phyloP scores from a whole-genome alignment of 2,797 vertebrate species.

The Gallinago nigripennis region DNA sequence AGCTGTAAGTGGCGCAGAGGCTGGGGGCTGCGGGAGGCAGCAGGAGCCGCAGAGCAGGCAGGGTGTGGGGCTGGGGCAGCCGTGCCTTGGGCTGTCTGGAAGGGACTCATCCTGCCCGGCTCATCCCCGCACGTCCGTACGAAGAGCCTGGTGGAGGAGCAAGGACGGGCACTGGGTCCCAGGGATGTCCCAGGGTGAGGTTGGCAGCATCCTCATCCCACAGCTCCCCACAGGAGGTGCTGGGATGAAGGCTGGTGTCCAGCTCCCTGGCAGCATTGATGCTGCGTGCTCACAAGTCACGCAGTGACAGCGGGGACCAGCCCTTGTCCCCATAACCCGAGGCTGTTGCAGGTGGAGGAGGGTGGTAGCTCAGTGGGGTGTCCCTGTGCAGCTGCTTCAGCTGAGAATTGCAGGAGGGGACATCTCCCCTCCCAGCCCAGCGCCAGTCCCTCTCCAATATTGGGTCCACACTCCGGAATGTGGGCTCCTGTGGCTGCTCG shows the following conservation, averaged over 20 bases:
- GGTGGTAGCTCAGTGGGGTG: fast-evolving
- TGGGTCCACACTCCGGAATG: fast-evolving
- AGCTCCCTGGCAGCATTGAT: fast-evolving
- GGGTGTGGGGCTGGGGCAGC: background rate
- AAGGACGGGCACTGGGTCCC: background rate
- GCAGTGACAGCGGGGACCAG: background rate
- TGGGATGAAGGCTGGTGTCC: background rate
- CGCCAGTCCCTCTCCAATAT: fast-evolving
- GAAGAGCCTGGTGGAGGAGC: fast-evolving
- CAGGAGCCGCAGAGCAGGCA: background rate
- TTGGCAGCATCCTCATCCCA: background rate
- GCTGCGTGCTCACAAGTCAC: fast-evolving
- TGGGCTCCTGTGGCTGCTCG: fast-evolving
- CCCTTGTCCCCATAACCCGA: fast-evolving
- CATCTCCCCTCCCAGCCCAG: background rate
- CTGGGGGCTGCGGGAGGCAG: fast-evolving
- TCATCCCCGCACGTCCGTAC: fast-evolving
- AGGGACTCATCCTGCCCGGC: background rate
- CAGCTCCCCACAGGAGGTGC: fast-evolving
- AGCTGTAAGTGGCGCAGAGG: fast-evolving
- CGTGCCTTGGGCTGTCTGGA: fast-evolving
- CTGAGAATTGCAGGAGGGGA: background rate
- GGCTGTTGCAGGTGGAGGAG: background rate
- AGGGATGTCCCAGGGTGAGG: background rate
- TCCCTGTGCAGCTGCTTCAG: background rate